Evolutionary conservation across 2,888 invertebrate species (phyloP).

Genomic region (Dynastes hyllus): DNA sequence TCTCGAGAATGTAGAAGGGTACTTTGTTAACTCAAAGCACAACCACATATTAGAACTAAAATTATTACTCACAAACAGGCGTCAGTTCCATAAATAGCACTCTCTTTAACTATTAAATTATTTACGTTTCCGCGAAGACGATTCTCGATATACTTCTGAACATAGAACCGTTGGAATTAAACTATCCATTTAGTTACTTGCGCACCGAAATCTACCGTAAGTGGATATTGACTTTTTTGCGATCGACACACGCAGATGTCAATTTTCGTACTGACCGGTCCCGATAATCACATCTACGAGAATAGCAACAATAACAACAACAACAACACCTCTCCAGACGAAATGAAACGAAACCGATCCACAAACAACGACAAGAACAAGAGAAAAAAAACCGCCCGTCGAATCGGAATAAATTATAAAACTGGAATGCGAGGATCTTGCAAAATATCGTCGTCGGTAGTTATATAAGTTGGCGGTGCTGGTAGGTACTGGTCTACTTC

Average conservation of each 20-base stretch:
- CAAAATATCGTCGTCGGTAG: slow-evolving; percentile 42
- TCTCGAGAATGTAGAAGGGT: background rate
- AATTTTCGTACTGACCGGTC: slow-evolving; percentile 17
- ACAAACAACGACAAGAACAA: slow-evolving; percentile 38
- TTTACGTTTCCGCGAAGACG: slow-evolving; percentile 18
- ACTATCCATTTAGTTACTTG: background rate
- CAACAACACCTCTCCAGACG: slow-evolving; percentile 20
- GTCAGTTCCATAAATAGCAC: slow-evolving; percentile 20
- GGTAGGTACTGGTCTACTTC: slow-evolving; percentile 20
- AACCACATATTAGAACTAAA: background rate
- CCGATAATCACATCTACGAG: background rate
- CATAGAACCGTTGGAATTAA: background rate
- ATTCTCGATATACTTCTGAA: background rate
- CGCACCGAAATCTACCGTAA: slow-evolving; percentile 9
- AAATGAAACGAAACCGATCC: slow-evolving; percentile 40
- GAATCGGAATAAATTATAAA: slow-evolving; percentile 51
- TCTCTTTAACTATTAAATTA: slow-evolving; percentile 10
- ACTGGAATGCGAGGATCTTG: slow-evolving; percentile 51
- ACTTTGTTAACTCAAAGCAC: background rate
- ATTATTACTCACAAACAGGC: slow-evolving; percentile 28
- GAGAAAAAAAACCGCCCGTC: slow-evolving; percentile 29
- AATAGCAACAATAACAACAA: slow-evolving; percentile 28
- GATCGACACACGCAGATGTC: background rate
- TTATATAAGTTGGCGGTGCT: slow-evolving; percentile 36
- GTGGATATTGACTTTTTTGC: background rate